Evolutionary conservation across 1,140 invertebrate species (phyloP).

Genomic region (Chionoecetes opilio): DNA sequence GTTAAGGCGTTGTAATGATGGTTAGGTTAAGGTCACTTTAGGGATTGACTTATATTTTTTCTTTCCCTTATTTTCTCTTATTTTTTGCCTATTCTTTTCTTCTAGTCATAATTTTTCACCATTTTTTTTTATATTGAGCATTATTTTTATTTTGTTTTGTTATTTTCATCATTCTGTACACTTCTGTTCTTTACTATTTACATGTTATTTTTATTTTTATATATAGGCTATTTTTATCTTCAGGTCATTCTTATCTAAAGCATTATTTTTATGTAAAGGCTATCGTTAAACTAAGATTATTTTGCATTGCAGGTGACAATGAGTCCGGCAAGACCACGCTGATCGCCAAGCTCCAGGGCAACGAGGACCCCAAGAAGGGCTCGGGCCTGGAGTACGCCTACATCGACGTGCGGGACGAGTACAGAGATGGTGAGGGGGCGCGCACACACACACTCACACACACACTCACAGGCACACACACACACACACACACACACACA

Average conservation of each 20-base stretch:
- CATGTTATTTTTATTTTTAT: not conserved
- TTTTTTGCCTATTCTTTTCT: too few relatives aligned
- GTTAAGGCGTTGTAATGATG: too few relatives aligned
- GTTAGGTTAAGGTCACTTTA: too few relatives aligned
- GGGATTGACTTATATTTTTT: too few relatives aligned
- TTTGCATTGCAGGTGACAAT: constrained; percentile 89
- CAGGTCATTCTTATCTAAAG: too few relatives aligned
- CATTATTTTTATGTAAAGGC: not conserved
- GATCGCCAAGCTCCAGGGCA: constrained; percentile 92
- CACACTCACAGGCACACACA: not conserved
- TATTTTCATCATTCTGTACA: too few relatives aligned
- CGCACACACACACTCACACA: not conserved
- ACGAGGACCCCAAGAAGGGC: constrained; percentile 98
- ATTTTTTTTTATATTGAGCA: too few relatives aligned
- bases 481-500: not conserved
- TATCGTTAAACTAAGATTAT: not conserved
- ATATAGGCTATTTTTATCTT: not conserved
- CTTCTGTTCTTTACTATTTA: too few relatives aligned
- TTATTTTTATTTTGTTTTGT: too few relatives aligned
- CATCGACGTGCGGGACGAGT: constrained; percentile 99
- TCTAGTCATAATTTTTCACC: too few relatives aligned
- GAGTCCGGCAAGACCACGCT: constrained; percentile 99
- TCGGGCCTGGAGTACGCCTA: constrained; percentile 99
- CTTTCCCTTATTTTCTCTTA: too few relatives aligned
- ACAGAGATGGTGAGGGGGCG: constrained; percentile 94